Conservation (phyloP, 1,140 invertebrate species). For the Trinorchestia longiramus region DNA sequence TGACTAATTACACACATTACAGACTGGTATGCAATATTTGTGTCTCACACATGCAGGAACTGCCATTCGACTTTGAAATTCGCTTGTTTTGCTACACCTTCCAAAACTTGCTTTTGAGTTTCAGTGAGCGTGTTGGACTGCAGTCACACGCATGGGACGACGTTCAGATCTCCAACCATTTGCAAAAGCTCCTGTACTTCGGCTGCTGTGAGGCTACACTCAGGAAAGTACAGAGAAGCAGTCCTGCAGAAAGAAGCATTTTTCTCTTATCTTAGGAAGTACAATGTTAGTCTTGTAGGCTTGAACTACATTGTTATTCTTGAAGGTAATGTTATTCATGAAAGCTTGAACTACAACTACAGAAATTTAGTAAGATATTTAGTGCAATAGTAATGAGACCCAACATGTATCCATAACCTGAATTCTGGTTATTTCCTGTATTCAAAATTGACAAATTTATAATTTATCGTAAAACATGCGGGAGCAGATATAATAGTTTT, state of each 20-base stretch:
- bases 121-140: neutral
- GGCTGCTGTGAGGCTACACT: neutral
- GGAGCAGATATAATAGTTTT: neutral
- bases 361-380: no score
- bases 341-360: no score
- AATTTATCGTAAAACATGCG: neutral
- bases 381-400: no score
- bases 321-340: neutral
- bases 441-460: neutral
- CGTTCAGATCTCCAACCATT: neutral
- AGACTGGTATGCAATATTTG: no score
- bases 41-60: neutral
- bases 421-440: neutral
- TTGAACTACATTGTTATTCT: neutral
- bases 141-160: neutral
- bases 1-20: no score
- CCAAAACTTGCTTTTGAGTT: neutral
- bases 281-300: neutral
- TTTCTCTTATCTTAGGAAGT: neutral
- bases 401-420: neutral
- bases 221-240: neutral
- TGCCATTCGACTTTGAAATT: neutral
- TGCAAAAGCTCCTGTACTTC: neutral
- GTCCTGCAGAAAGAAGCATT: neutral
- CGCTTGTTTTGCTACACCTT: neutral